Conservation (phyloP, 2,797 vertebrate species). For the Phoebastria nigripes region DNA sequence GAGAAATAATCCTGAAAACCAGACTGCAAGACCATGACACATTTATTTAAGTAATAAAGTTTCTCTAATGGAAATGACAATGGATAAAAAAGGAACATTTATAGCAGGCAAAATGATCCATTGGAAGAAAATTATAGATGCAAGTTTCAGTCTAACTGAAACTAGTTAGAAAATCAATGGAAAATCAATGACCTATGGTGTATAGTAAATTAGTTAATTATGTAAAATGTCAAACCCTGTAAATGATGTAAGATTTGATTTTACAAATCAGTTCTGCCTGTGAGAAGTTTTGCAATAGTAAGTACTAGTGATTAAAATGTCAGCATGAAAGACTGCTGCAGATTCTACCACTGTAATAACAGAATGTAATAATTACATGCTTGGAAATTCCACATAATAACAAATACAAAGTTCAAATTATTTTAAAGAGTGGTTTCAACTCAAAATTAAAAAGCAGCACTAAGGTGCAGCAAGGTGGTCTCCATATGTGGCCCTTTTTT, state of each 20-base stretch:
- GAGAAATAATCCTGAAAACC: neutral
- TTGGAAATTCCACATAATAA: slow-evolving; percentile 3
- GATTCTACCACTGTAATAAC: slow-evolving; percentile 23
- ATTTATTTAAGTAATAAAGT: slow-evolving; percentile 1
- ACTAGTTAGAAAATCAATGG: neutral
- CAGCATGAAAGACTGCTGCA: slow-evolving; percentile 53
- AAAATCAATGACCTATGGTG: slow-evolving; percentile 58
- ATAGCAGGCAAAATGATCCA: neutral
- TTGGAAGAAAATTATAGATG: slow-evolving; percentile 44
- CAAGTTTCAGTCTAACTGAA: neutral
- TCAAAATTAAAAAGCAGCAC: slow-evolving; percentile 2
- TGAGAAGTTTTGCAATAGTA: slow-evolving; percentile 47
- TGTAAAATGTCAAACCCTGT: slow-evolving; percentile 32
- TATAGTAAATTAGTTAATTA: slow-evolving; percentile 71
- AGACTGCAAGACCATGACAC: neutral
- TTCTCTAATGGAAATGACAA: neutral
- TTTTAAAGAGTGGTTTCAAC: slow-evolving; percentile 1
- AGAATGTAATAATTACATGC: slow-evolving; percentile 45
- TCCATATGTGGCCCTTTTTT: neutral
- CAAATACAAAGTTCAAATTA: slow-evolving; percentile 32
- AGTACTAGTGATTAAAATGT: slow-evolving; percentile 68
- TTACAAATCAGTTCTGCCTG: slow-evolving; percentile 64
- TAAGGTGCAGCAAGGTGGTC: neutral
- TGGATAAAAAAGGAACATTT: neutral
- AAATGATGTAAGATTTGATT: slow-evolving; percentile 57